Conservation (phyloP, 2,113 vertebrate genomes). For the Neomonachus schauinslandi region DNA sequence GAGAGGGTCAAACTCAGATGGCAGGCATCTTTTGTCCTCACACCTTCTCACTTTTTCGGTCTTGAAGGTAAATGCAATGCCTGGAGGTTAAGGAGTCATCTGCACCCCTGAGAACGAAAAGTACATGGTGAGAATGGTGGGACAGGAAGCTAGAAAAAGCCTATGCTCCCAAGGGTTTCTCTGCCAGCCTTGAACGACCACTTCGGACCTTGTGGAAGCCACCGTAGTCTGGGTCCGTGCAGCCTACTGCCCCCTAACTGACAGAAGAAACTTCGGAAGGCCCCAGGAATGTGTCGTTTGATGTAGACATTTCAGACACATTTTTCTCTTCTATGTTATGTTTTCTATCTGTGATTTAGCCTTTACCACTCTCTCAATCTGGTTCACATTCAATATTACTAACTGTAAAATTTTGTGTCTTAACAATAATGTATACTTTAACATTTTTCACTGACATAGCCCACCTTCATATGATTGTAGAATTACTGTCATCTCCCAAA, state of each 20-base stretch:
- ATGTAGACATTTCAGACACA: background rate
- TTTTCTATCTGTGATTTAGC: background rate
- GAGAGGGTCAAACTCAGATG: background rate
- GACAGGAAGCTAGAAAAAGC: background rate
- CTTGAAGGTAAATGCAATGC: background rate
- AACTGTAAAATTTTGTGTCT: background rate
- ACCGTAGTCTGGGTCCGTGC: background rate
- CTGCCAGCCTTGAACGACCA: background rate
- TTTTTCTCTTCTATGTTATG: background rate
- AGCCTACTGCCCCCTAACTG: background rate
- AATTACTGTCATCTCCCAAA: background rate
- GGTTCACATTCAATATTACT: background rate
- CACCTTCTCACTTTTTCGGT: background rate
- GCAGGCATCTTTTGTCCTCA: background rate
- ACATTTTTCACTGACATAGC: background rate
- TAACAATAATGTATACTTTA: background rate
- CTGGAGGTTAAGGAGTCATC: background rate
- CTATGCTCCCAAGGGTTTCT: fast-evolving
- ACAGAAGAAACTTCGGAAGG: background rate
- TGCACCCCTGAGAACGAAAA: background rate
- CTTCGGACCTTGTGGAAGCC: background rate
- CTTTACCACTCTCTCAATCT: background rate
- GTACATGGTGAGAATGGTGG: background rate
- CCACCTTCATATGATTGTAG: background rate
- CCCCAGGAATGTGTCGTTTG: background rate